Evolutionary conservation across 2,113 vertebrate species (phyloP).

Genomic region (Eublepharis macularius): DNA sequence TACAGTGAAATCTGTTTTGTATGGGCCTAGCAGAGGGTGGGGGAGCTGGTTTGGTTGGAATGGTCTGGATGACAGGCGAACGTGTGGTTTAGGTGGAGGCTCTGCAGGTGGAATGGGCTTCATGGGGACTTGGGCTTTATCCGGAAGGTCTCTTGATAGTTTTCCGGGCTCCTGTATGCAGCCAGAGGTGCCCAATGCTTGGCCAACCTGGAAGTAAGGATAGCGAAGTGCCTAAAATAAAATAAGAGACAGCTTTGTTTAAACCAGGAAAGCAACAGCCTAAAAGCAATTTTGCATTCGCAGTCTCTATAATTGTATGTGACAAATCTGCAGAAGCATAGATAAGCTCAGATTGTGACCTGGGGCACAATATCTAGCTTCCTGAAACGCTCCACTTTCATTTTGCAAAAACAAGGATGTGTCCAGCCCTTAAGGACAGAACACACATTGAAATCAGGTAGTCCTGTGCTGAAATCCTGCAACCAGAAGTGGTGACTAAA

Average conservation of each 20-base stretch:
- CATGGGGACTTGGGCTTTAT: slow-evolving; percentile 74
- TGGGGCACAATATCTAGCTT: not conserved
- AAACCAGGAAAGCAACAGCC: not conserved
- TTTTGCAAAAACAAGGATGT: not conserved
- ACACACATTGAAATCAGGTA: not conserved
- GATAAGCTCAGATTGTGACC: not conserved
- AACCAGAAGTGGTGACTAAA: not conserved
- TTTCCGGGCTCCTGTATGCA: slow-evolving; percentile 81
- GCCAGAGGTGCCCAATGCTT: slow-evolving; percentile 80
- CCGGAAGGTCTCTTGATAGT: slow-evolving; percentile 73
- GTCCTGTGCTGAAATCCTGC: not conserved
- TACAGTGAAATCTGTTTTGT: slow-evolving; percentile 71
- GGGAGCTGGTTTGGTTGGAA: slow-evolving; percentile 81
- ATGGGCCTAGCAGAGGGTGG: slow-evolving; percentile 69
- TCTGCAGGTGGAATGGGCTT: slow-evolving; percentile 84
- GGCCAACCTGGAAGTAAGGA: slow-evolving; percentile 88
- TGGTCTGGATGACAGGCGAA: slow-evolving; percentile 76
- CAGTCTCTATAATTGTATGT: not conserved
- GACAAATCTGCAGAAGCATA: not conserved
- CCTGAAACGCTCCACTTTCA: not conserved
- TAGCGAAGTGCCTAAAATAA: slow-evolving; percentile 86
- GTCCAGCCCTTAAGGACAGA: not conserved
- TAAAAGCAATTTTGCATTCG: not conserved
- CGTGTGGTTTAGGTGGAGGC: slow-evolving; percentile 77
- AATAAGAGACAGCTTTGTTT: slow-evolving; percentile 20